Conservation (phyloP, 37 sponge, comb jelly and placozoan genomes). For the Oopsacas minuta region DNA sequence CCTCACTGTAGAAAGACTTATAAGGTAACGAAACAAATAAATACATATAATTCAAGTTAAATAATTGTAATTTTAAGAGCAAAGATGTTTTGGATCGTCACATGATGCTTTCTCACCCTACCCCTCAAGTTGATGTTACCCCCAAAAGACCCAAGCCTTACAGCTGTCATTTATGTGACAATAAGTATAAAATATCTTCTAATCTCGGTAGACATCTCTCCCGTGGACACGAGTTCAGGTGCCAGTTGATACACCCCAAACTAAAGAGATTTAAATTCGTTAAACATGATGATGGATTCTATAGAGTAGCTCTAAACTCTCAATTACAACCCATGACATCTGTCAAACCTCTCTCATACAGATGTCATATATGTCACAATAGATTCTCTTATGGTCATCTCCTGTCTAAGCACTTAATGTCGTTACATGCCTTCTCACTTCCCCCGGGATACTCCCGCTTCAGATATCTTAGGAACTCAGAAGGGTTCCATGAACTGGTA, state of each 20-base stretch:
- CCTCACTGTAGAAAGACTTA: background rate
- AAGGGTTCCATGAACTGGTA: constrained; percentile 3
- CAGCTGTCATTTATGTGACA: background rate
- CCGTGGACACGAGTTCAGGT: background rate
- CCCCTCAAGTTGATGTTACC: background rate
- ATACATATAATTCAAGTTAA: too few species aligned
- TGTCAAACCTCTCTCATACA: background rate
- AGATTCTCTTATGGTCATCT: background rate
- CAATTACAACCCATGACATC: background rate
- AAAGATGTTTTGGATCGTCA: background rate
- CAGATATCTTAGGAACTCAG: background rate
- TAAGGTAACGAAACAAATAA: too few species aligned
- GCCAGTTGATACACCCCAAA: background rate
- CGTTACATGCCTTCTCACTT: background rate
- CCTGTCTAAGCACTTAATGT: background rate
- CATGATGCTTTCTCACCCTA: background rate
- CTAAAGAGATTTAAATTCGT: background rate
- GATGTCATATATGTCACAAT: background rate
- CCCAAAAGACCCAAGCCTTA: background rate
- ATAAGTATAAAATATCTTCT: background rate
- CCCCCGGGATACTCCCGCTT: background rate
- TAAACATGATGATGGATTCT: background rate
- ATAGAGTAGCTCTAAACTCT: background rate
- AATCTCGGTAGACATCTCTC: background rate
- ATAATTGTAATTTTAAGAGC: background rate